Evolutionary conservation across 2,888 invertebrate genomes (phyloP).

Genomic region (Lithophane semibrunnea): DNA sequence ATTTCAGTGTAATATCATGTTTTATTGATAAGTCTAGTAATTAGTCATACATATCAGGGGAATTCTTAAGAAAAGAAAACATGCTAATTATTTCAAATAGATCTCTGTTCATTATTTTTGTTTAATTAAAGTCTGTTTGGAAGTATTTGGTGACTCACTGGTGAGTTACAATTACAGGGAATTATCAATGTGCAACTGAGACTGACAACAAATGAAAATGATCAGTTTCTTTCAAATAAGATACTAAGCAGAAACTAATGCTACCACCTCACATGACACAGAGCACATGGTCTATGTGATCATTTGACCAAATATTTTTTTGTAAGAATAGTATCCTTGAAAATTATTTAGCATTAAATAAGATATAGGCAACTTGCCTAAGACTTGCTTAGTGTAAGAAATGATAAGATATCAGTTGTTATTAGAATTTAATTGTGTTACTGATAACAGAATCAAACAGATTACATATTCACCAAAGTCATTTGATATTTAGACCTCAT

Average conservation of each 20-base stretch:
- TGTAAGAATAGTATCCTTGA: not conserved
- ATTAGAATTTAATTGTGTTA: slow-evolving; percentile 28
- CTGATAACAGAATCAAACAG: slow-evolving; percentile 12
- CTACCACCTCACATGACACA: no score
- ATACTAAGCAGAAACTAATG: not conserved
- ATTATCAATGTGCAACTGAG: not conserved
- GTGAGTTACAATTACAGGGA: not conserved
- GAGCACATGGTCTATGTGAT: no score
- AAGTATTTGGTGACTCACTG: not conserved
- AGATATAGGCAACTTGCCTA: not conserved
- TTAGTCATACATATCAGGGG: not conserved
- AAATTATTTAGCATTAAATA: not conserved
- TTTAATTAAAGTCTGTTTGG: not conserved
- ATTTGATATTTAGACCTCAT: not conserved
- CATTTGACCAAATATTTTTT: not conserved
- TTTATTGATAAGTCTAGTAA: slow-evolving; percentile 9
- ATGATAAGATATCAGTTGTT: slow-evolving; percentile 31
- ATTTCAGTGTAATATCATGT: slow-evolving; percentile 2
- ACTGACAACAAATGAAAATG: not conserved
- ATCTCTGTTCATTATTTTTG: not conserved
- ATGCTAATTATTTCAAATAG: not conserved
- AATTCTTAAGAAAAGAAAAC: not conserved
- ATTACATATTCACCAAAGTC: slow-evolving; percentile 2
- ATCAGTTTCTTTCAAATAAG: not conserved
- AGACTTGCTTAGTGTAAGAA: not conserved